These are phyloP conservation scores for Ellobium chinense DNA, from an alignment of 2,888 invertebrate species.

Conservation along the genomic window DNA sequence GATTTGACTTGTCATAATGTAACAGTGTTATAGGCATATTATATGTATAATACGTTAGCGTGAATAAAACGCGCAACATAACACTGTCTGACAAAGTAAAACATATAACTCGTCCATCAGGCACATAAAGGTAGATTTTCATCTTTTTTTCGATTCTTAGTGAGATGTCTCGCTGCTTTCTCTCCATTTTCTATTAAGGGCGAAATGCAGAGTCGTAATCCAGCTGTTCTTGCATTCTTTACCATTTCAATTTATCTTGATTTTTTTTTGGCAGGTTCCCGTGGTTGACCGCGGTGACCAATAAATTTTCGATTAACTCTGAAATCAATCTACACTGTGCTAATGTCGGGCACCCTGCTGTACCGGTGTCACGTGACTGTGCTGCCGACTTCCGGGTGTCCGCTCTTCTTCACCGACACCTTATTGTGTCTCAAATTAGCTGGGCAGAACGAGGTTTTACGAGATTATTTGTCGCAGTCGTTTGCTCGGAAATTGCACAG, in stretches of 20 bases:
- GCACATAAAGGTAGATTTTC: too few relatives aligned
- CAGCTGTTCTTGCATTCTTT: background rate
- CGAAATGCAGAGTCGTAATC: too few relatives aligned
- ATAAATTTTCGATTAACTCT: background rate
- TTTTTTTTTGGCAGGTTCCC: background rate
- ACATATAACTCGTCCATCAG: too few relatives aligned
- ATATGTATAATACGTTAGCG: too few relatives aligned
- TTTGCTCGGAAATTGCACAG: constrained; percentile 4
- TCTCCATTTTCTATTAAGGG: too few relatives aligned
- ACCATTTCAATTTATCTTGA: background rate
- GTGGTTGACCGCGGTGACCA: background rate
- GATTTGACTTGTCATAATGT: too few relatives aligned
- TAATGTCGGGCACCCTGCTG: constrained; percentile 13
- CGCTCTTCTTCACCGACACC: background rate
- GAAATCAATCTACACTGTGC: background rate
- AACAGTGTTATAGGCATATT: too few relatives aligned
- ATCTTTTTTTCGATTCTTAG: too few relatives aligned
- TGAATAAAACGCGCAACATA: too few relatives aligned
- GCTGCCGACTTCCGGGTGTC: background rate
- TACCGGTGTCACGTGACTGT: background rate
- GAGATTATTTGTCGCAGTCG: constrained; percentile 28
- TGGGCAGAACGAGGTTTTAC: background rate
- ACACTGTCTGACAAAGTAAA: too few relatives aligned
- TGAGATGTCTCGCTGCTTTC: too few relatives aligned
- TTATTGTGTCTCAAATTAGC: constrained; percentile 6